Base-by-base conservation (phyloP, 2,797 vertebrate species). In the Acestrorhynchus altus region DNA sequence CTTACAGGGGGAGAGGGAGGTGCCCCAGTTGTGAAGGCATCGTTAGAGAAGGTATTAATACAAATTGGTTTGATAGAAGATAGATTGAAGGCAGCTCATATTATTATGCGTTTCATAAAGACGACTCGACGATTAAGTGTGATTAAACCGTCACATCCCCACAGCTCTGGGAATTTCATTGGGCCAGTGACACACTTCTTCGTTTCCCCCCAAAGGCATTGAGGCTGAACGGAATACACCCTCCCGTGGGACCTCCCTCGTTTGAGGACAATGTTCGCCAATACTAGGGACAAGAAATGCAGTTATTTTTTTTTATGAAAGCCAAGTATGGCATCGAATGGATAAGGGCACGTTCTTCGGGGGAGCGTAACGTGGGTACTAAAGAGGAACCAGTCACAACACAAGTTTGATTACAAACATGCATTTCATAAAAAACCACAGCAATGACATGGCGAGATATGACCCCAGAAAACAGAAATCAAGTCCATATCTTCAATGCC, bases 321-420 rank as follows among this genome's bases (percentile, higher is more conserved):
- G 85, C 89, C 89, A 49, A 24, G 86, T 63, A 88, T 91, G 90
- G 90, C 89, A 90, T 90, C 66, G 26, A 90, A 91, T 81, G 87
- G 90, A 88, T 87, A 22, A 57, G 52, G 61, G 79, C 73, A 59
- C 60, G 10, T n/a, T 46, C 57, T 40, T 52, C n/a, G 20, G 16
- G 40, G 64, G 66, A 51, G 66, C 3, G 60, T 42, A 49, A 47
- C 22, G 13, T 76, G 88, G 87, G 90, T 91, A 89, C 91, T 91
- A 89, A n/a, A 91, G 91, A 91, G 91, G 88, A 92, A 91, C 87
- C 90, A 89, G 90, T 92, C 85, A 86, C 85, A 83, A 88, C 88
- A 89, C 90, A 88, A 84, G 89, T 86, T 86, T 83, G 39, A 63
- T 74, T 67, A 64, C 31, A 73, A 81, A 89, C 93, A 93, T 94